Evolutionary conservation across 2,113 vertebrate species (phyloP), one percentile per base, ranked within the genome.

Genomic region (Malurus alboscapulatus): DNA sequence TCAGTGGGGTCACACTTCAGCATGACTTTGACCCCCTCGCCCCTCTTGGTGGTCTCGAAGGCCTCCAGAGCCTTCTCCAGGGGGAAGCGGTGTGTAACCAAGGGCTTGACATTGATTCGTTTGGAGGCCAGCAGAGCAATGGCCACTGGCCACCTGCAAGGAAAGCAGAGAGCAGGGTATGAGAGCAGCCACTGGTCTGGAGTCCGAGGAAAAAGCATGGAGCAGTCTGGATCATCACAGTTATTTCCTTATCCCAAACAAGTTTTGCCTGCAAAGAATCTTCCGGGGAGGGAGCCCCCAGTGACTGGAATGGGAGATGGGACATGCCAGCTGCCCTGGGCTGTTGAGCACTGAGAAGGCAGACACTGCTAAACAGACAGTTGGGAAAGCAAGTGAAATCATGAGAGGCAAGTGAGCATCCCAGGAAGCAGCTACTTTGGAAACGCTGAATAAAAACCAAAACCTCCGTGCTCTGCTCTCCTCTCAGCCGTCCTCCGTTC

Each of bases 71-170:
- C 99, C 95, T 98, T 98, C 94, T 99, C 99, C 98, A 99, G 96
- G 22, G 99, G 98, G 86, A 99, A 99, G 21, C 99, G 98, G 84
- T 99, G 99, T 0, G 99, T 99, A 54, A 99, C 98, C 78, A 99
- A 97, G 12, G 99, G 98, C 90, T 98, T 98, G 54, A 99, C 91
- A 1, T 99, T 98, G 94, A 99, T 97, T 72, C 97, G 95, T 93
- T 98, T 98, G 34, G 99, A 99, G 0, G 98, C 98, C 12, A 99
- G 96, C 98, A 99, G 98, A 7, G 98, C 94, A 6, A 99, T 99
- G 1, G 99, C 99, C 97, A 98, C 97, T 0, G 99, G 99, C 99
- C 99, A 99, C 93, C 99, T 99, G 97, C 27, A 97, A 97, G 66
- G 90, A 71, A 96, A 75, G 57, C 3, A 44, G 30, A 85, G 62